Conservation (phyloP, 2,888 invertebrate species). For the Atherix ibis region DNA sequence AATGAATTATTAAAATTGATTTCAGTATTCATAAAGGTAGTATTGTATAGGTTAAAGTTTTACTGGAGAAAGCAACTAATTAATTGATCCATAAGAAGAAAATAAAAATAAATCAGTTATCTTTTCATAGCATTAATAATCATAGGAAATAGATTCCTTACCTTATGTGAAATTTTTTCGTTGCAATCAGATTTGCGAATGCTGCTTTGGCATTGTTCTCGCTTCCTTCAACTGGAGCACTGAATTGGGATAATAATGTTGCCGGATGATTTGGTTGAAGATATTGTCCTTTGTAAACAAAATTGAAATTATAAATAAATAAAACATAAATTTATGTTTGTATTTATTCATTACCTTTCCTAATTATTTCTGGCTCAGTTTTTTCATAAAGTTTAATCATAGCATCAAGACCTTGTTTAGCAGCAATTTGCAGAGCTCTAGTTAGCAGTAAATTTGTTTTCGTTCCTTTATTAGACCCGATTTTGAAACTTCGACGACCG, state of each 20-base stretch:
- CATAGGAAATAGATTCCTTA: too few relatives aligned
- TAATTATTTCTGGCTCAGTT: slow-evolving; percentile 28
- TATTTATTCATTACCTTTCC: slow-evolving; percentile 22
- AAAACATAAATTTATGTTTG: slow-evolving; percentile 5
- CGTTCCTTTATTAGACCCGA: slow-evolving; percentile 10
- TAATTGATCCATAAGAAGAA: too few relatives aligned
- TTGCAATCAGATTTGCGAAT: slow-evolving; percentile 28
- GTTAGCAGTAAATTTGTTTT: slow-evolving; percentile 22
- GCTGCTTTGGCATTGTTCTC: slow-evolving; percentile 27
- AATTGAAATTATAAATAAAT: slow-evolving; percentile 1
- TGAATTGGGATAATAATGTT: slow-evolving; percentile 27
- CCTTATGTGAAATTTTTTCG: slow-evolving; percentile 31
- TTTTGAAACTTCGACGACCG: slow-evolving; percentile 4
- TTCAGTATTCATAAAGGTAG: too few relatives aligned
- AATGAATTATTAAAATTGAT: too few relatives aligned
- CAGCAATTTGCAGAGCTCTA: slow-evolving; percentile 27
- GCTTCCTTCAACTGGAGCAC: slow-evolving; percentile 22
- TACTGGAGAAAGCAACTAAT: too few relatives aligned
- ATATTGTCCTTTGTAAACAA: slow-evolving; percentile 21
- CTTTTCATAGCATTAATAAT: too few relatives aligned
- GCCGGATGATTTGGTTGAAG: slow-evolving; percentile 30
- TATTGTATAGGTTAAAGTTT: too few relatives aligned
- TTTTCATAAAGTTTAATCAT: slow-evolving; percentile 27
- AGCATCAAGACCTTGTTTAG: slow-evolving; percentile 27
- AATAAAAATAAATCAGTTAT: too few relatives aligned